Evolutionary conservation across 2,888 invertebrate species (phyloP), one percentile per base, ranked within the genome.

Genomic region (Ophion ventricosus): DNA sequence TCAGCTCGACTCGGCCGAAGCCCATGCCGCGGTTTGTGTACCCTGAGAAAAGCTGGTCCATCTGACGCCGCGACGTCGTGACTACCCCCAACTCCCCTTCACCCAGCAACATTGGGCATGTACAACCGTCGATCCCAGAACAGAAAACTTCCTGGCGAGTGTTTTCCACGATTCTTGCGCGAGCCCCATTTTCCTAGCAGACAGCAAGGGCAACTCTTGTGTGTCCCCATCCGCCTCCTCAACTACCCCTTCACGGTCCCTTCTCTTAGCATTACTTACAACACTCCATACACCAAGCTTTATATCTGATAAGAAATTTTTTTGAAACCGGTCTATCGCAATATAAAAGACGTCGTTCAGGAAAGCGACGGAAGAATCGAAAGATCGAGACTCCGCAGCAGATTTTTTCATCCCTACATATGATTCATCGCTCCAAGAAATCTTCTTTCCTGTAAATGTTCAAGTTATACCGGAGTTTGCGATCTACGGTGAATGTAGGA

Each of bases 1-100:
- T 92, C 92, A 92, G 92, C 92, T 90, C 86, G 74, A 74, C 87
- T 86, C 88, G 84, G 85, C 81, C 64, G 74, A 75, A 84, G 81
- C 73, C 61, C 78, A 70, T 54, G 63, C 70, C 78, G 76, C 66
- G 54, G 59, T 74, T 67, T 69, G 67, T 80, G 83, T 69, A 59
- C 43, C 40, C 40, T n/a, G 69, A 77, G 61, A 56, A 73, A 73
- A 80, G 59, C 83, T 73, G 59, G 73, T 57, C 56, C 76, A 80
- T 35, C 59, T 70, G 70, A 77, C 84, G 78, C 63, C 56, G 76
- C 49, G 79, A 66, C 76, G 80, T 69, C 76, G 59, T 64, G 64
- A 69, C 72, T 72, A 56, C 64, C 73, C 70, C 63, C 56, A 67
- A 77, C 57, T 57, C 76, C 40, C 57, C 20, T 77, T 43, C n/a